Percentiles rank a stretch among this genome's conserved stretches.
Evolutionary conservation across 2,888 invertebrate species (phyloP).

Genomic region (Notodonta ziczac): DNA sequence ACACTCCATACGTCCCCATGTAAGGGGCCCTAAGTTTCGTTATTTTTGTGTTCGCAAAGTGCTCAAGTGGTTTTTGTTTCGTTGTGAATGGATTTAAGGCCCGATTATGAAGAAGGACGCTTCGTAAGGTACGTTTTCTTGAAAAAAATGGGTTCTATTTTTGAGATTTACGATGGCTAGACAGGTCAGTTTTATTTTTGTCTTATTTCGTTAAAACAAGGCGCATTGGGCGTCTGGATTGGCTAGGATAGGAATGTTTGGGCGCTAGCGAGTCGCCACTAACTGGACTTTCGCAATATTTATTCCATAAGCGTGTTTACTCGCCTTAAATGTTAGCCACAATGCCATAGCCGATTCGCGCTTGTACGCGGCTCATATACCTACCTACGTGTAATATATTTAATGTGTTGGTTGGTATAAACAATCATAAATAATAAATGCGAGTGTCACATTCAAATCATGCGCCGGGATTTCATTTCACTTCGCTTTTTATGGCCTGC

Average conservation of each 20-base stretch:
- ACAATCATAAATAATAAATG: slow-evolving; percentile 61
- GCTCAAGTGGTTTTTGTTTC: slow-evolving; percentile 73
- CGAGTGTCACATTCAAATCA: slow-evolving; percentile 60
- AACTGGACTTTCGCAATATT: slow-evolving; percentile 82
- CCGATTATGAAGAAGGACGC: slow-evolving; percentile 73
- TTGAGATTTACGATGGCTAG: slow-evolving; percentile 29
- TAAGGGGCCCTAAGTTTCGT: slow-evolving; percentile 50
- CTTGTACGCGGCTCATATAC: slow-evolving; percentile 55
- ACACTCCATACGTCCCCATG: slow-evolving; percentile 43
- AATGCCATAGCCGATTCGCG: slow-evolving; percentile 58
- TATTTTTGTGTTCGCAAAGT: slow-evolving; percentile 72
- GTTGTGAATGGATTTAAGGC: slow-evolving; percentile 79
- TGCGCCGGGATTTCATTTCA: slow-evolving; percentile 62
- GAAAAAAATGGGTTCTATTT: slow-evolving; percentile 49
- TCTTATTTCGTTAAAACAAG: slow-evolving; percentile 36
- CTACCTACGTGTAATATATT: slow-evolving; percentile 53
- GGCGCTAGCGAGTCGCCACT: slow-evolving; percentile 47
- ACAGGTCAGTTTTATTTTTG: slow-evolving; percentile 27
- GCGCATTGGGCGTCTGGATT: slow-evolving; percentile 36
- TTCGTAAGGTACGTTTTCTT: slow-evolving; percentile 59
- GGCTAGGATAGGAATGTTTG: slow-evolving; percentile 34
- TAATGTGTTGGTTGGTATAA: slow-evolving; percentile 55
- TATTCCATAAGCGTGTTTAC: slow-evolving; percentile 76
- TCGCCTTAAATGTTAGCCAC: slow-evolving; percentile 70
- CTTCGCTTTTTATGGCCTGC: slow-evolving; percentile 59